These are phyloP conservation scores for Neodontobutis hainanensis DNA, from an alignment of 2,113 vertebrate species.

Conservation along the genomic window DNA sequence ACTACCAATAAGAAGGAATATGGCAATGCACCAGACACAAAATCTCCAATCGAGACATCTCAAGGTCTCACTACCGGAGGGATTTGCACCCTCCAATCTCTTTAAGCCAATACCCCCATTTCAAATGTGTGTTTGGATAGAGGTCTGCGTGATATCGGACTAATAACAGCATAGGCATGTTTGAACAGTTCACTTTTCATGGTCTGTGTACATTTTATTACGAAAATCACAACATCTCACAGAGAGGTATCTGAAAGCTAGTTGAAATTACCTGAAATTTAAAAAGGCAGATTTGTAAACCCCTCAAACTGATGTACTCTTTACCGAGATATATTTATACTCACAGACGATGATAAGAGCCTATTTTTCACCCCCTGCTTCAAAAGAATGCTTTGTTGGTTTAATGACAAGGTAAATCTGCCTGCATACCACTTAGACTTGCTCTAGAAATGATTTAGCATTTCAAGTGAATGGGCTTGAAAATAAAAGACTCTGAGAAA, in stretches of 20 bases:
- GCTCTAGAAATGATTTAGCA: conserved; percentile 32
- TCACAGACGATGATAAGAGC: conserved; percentile 43
- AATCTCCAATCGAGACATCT: conserved; percentile 64
- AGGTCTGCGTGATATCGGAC: conserved; percentile 8
- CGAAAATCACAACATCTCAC: neutral
- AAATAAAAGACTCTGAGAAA: conserved; percentile 33
- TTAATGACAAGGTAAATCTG: conserved; percentile 44
- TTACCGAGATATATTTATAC: conserved; percentile 45
- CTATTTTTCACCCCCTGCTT: conserved; percentile 33
- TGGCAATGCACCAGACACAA: conserved; percentile 53
- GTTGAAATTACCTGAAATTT: conserved; percentile 36
- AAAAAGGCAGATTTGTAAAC: conserved; percentile 39
- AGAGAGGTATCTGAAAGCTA: neutral
- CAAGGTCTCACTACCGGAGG: conserved; percentile 56
- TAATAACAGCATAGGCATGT: neutral
- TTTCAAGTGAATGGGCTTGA: conserved; percentile 19
- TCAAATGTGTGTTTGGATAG: conserved; percentile 19
- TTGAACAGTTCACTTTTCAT: neutral
- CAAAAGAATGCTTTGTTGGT: conserved; percentile 28
- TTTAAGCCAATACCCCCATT: conserved; percentile 41
- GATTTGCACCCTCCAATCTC: conserved; percentile 38
- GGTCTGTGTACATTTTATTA: neutral
- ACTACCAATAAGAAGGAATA: conserved; percentile 69
- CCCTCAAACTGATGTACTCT: conserved; percentile 19
- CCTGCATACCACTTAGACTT: conserved; percentile 45